Base-by-base conservation (phyloP, 2,113 vertebrate genomes). In the Phaethornis superciliosus region DNA sequence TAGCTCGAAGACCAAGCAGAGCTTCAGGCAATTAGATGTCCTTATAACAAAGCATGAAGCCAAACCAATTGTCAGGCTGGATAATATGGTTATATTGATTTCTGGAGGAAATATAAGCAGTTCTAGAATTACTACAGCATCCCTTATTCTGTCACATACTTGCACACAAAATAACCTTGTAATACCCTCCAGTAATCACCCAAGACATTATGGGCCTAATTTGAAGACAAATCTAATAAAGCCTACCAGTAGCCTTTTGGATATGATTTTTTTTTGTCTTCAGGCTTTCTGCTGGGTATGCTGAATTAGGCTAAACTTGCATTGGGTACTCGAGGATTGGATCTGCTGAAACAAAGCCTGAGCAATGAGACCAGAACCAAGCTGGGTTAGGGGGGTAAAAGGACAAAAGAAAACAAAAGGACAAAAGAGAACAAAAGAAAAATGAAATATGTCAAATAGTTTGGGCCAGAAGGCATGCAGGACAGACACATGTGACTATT, bases 311-410 rank as follows among this genome's bases (percentile, higher is more conserved):
- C 64, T 70, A 11, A 80, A 77, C 15, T 59, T 44, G 58, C 24
- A 3, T 19, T 33, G 55, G 10, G 40, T 37, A 21, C 21, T 28
- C 56, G 15, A 63, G 52, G 28, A 68, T 17, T 0, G 0, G 62
- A 65, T 78, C 65, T 89, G 59, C 46, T 90, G 8, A 62, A 88
- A 70, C 12, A 37, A 10, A 23, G 7, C 30, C 68, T 37, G 26
- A 69, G 63, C n/a, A 83, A 65, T 0, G 3, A 82, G 56, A 33
- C 40, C 30, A 76, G 55, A 82, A 74, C 21, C 12, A 30, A 26
- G 26, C 32, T 63, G 37, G 18, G 27, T 32, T n/a, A 74, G 22
- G 7, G 12, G 6, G 21, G 40, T 52, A 63, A 76, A 81, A 69
- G 30, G 26, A 67, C 63, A n/a, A n/a, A 27, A 42, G 60, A 75